Conservation (phyloP, 2,888 invertebrate species). For the Drosophila recens region DNA sequence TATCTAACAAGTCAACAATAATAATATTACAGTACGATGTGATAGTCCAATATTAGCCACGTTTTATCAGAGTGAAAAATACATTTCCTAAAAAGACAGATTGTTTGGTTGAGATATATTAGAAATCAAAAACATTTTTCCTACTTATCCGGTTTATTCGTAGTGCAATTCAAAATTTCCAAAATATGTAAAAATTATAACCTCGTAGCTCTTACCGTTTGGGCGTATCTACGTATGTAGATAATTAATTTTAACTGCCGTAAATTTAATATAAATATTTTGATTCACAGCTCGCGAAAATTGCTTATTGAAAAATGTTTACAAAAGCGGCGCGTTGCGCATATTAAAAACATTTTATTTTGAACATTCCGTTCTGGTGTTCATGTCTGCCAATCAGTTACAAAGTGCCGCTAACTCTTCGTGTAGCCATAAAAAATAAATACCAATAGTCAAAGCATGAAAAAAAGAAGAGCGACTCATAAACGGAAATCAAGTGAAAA, state of each 20-base stretch:
- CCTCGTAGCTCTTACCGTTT: too few species aligned
- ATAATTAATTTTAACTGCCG: constrained; percentile 36
- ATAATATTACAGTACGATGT: too few species aligned
- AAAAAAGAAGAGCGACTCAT: constrained; percentile 40
- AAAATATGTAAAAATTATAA: too few species aligned
- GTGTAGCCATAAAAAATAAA: constrained; percentile 41
- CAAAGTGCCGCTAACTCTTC: constrained; percentile 28
- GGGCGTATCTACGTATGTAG: background rate
- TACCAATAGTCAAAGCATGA: constrained; percentile 19
- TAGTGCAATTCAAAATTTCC: too few species aligned
- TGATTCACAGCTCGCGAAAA: constrained; percentile 23
- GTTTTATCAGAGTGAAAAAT: too few species aligned
- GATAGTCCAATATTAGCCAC: too few species aligned
- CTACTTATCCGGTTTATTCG: too few species aligned
- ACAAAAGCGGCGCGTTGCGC: constrained; percentile 39
- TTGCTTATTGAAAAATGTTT: constrained; percentile 55
- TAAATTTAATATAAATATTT: constrained; percentile 33
- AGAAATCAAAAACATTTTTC: too few species aligned
- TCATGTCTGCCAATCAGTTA: constrained; percentile 45
- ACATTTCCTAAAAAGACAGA: too few species aligned
- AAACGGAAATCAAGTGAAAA: constrained; percentile 77
- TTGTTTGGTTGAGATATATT: too few species aligned
- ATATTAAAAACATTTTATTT: constrained; percentile 60
- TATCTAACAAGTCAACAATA: too few species aligned
- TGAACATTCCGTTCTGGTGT: constrained; percentile 13